Base-by-base conservation (phyloP, 2,888 invertebrate genomes). In the Galerucella pusilla region DNA sequence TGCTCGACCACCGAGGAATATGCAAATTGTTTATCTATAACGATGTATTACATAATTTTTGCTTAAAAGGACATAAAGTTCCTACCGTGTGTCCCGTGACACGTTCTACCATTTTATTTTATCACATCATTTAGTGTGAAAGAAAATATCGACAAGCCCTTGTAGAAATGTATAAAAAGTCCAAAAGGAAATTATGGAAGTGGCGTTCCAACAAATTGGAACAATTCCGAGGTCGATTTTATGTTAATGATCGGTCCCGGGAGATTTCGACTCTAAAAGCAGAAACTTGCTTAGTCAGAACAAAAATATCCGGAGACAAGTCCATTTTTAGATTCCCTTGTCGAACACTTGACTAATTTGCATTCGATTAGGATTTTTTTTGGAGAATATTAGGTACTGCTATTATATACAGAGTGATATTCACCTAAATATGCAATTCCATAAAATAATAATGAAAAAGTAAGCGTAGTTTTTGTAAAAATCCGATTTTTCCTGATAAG, bases 201-300 rank as follows among this genome's bases (percentile, higher is more conserved):
- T 72, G 77, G 76, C 76, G 79, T 76, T 75, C 71, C 75, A 68
- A 74, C 75, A 73, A 77, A 79, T 79, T 75, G 80, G 78, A 79
- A 77, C 77, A 75, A 78, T 76, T 46, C 45, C 72, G 72, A 77
- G 79, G 78, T 79, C 80, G 82, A 82, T 83, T 85, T 85, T 85
- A 85, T 84, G 85, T 83, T 85, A 85, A 85, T 84, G 83, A 83
- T 77, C 75, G 79, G 81, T 83, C 83, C 84, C 78, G 69, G 75
- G 83, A 79, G 82, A 80, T 80, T 80, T 79, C 57, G n/a, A 10
- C 57, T 57, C 79, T 80, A 79, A 80, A 78, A 77, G 78, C 75
- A 79, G 80, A 84, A 83, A 74, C 79, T 84, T 81, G 85, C 85
- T 85, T 85, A 83, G 82, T 84, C 85, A 83, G 84, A 80, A 77